Base-by-base conservation (phyloP, 1,140 invertebrate species). In the Bombus fervidus region DNA sequence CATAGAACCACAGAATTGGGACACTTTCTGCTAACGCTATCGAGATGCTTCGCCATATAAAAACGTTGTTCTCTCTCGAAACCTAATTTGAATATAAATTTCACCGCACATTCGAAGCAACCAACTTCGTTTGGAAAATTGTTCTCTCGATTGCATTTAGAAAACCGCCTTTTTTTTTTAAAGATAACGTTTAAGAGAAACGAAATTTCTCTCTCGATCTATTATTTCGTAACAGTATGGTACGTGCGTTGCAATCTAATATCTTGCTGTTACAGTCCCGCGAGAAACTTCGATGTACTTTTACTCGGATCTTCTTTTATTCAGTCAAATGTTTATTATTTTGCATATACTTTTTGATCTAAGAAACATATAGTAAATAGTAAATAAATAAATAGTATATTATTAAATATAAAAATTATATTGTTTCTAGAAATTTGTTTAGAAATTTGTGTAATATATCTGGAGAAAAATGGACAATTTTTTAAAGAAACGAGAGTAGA, bases 51-150 rank as follows among this genome's bases (percentile, higher is more conserved):
- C 25, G 10, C 41, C 5, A 15, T 28, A n/a, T n/a, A 69, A 80
- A 68, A 34, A 80, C 78, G 64, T 69, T 25, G 41, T 69, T 9
- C 41, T 37, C 68, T 53, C 53, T 31, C 13, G n/a, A 28, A 57
- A 39, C 12, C 25, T 39, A 80, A 80, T 69, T 80, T 69, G 31
- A 80, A 80, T 80, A 80, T 80, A 53, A 64, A 80, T 80, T 80
- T 18, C 31, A 3, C 64, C 2, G 31, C 15, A 18, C 12, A 53
- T 53, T 57, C 13, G 62, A 43, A 25, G n/a, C 66, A 47, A 47
- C 13, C n/a, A 15, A 31, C 62, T 68, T 13, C 6, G 10, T 15
- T 28, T 41, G 22, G 25, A 22, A 13, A 68, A 37, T 39, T 34
- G 15, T 22, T 69, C 12, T 28, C 22, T 15, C n/a, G n/a, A 15